Base-by-base conservation (phyloP, 2,113 vertebrate genomes). In the Channa argus region DNA sequence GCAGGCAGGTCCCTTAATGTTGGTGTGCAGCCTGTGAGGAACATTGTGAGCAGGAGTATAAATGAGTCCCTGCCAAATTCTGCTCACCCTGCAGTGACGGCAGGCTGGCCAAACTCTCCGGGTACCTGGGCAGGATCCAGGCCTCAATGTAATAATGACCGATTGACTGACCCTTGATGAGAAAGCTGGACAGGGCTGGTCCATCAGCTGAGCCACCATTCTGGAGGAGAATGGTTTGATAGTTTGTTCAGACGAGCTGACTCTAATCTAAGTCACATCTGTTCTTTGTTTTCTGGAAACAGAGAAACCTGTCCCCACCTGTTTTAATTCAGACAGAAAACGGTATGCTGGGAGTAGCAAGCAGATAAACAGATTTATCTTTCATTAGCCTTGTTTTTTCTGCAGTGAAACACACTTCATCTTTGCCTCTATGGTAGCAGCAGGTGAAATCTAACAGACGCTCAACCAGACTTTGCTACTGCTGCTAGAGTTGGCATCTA, bases 51-150 rank as follows among this genome's bases (percentile, higher is more conserved):
- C 67, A 63, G 71, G 39, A 15, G 56, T 6, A 82, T 46, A 74
- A 72, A 54, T 62, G 63, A 66, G 70, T n/a, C 39, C 34, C 41
- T 76, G 78, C 73, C 79, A 81, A 63, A 55, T 8, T 68, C 49
- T 62, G 70, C 66, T 36, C 10, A 24, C 45, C 76, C 79, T 70
- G 60, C 63, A 33, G 81, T 45, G 65, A 80, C 1, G 6, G 63
- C 69, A 72, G 60, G 51, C 8, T 15, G 59, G 77, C 74, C 73
- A 80, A 71, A 52, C 54, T 15, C 47, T 47, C 41, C 2, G 3
- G 56, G 69, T 64, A 51, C 79, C 77, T 80, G 80, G 71, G 58
- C 0, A 3, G 38, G 58, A 10, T 83, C 88, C 86, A 82, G 74
- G 45, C 33, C 51, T 53, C 15, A 63, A 45, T 4, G 76, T 76